Evolutionary conservation across 2,113 vertebrate species (phyloP).

Genomic region (Cyprinus carpio): DNA sequence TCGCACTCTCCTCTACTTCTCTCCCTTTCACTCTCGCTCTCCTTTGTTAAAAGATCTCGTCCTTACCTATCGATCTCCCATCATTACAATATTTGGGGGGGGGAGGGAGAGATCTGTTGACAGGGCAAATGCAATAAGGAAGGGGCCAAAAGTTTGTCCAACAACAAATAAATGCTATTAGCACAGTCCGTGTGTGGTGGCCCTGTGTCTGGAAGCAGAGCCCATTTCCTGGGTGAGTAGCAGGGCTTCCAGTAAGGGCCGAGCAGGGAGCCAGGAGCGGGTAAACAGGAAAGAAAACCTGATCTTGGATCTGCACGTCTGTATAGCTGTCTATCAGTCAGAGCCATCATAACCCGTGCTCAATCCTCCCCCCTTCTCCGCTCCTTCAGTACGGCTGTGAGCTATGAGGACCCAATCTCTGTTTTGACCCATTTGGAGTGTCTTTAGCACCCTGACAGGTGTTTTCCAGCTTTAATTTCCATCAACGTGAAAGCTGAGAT

Average conservation of each 20-base stretch:
- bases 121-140: slow-evolving; percentile 77
- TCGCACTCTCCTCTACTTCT: slow-evolving; percentile 9
- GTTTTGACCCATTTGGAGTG: not conserved
- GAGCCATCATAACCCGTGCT: slow-evolving; percentile 72
- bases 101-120: slow-evolving; percentile 67
- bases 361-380: slow-evolving; percentile 35
- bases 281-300: slow-evolving; percentile 83
- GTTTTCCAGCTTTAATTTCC: slow-evolving; percentile 31
- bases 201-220: slow-evolving; percentile 75
- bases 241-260: slow-evolving; percentile 79
- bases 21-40: not conserved
- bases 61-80: slow-evolving; percentile 72
- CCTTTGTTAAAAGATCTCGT: slow-evolving; percentile 45
- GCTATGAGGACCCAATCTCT: not conserved
- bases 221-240: slow-evolving; percentile 78
- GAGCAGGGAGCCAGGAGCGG: slow-evolving; percentile 68
- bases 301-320: slow-evolving; percentile 69
- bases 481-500: not conserved
- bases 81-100: slow-evolving; percentile 61
- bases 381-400: not conserved
- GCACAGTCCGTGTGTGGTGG: slow-evolving; percentile 65
- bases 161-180: slow-evolving; percentile 84
- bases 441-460: slow-evolving; percentile 20
- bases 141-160: slow-evolving; percentile 76
- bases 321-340: slow-evolving; percentile 66